Base-by-base conservation (phyloP, 2,113 vertebrate genomes). In the Chitala chitala region DNA sequence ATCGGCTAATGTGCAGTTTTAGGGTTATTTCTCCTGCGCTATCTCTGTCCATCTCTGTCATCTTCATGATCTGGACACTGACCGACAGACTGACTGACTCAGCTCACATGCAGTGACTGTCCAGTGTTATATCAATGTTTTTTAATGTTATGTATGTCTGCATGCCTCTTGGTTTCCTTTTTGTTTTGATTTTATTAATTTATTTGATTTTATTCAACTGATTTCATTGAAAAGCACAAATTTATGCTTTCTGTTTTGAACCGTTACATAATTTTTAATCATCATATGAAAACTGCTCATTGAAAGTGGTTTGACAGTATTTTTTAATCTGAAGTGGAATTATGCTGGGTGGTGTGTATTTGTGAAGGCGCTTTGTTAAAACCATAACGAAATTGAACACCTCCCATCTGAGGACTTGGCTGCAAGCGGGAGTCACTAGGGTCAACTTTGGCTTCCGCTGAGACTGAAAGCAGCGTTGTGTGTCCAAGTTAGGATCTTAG, bases 121-220 rank as follows among this genome's bases (percentile, higher is more conserved):
- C 46, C 54, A n/a, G 22, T 2, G 54, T 56, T 56, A 56, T 7
- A 17, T 56, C 20, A 8, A 22, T 56, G 54, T 48, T 48, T 7
- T 48, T 75, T 63, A 76, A 82, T 72, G 78, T 76, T 77, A 77
- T 78, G 75, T 78, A 24, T 79, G 84, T 87, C 84, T 84, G 83
- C 80, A 72, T 78, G 87, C 89, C 84, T 88, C 48, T 51, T 6
- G 10, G 31, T 70, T 71, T 59, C 26, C 59, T 17, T 85, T 73
- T 88, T 83, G 86, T 83, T 58, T 78, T 79, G 76, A 77, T 84
- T 86, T 84, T 87, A 89, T 88, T 89, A 88, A 90, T 90, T 90
- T 84, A 87, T 88, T 88, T 81, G 6, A 78, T 65, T 65, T 86
- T 86, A 90, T 88, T 87, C 86, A 90, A 88, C 73, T 78, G 81